phyloP scores from a whole-genome alignment of 2,888 invertebrate species.

The Dendrolimus houi region DNA sequence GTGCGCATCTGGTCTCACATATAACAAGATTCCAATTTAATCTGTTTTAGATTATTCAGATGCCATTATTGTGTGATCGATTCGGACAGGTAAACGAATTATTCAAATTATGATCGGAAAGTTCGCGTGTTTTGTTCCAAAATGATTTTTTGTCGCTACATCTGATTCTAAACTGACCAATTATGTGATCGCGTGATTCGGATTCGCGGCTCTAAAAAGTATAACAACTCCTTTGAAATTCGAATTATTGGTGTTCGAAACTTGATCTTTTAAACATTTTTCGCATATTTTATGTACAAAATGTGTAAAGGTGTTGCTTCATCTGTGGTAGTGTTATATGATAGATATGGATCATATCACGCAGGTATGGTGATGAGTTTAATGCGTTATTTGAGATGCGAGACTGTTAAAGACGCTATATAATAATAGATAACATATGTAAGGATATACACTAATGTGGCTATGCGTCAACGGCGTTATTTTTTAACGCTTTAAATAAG shows the following conservation, averaged over 20 bases:
- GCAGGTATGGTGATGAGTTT: too few species aligned
- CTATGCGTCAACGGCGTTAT: too few species aligned
- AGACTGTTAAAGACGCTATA: too few species aligned
- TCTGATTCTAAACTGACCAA: slow-evolving; percentile 39
- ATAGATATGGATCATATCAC: too few species aligned
- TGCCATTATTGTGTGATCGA: slow-evolving; percentile 44
- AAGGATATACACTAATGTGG: too few species aligned
- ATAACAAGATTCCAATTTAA: slow-evolving; percentile 27
- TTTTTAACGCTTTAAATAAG: too few species aligned
- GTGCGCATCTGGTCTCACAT: slow-evolving; percentile 18
- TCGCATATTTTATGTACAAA: too few species aligned
- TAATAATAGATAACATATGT: too few species aligned
- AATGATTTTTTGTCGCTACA: slow-evolving; percentile 54
- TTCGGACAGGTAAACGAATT: slow-evolving; percentile 55
- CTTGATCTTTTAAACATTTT: too few species aligned
- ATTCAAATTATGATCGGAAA: slow-evolving; percentile 52
- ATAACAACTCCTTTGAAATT: slow-evolving; percentile 1
- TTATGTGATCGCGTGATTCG: slow-evolving; percentile 64
- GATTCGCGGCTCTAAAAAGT: slow-evolving; percentile 30
- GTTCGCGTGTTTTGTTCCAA: slow-evolving; percentile 58
- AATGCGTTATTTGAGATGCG: too few species aligned
- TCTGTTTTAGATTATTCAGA: slow-evolving; percentile 39
- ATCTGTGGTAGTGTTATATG: too few species aligned
- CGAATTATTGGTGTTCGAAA: slow-evolving; percentile 4
- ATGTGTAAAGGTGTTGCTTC: too few species aligned